Evolutionary conservation across 92 coral and sea anemone genomes (phyloP), one percentile per base, ranked within the genome.

Genomic region (Porites lobata): DNA sequence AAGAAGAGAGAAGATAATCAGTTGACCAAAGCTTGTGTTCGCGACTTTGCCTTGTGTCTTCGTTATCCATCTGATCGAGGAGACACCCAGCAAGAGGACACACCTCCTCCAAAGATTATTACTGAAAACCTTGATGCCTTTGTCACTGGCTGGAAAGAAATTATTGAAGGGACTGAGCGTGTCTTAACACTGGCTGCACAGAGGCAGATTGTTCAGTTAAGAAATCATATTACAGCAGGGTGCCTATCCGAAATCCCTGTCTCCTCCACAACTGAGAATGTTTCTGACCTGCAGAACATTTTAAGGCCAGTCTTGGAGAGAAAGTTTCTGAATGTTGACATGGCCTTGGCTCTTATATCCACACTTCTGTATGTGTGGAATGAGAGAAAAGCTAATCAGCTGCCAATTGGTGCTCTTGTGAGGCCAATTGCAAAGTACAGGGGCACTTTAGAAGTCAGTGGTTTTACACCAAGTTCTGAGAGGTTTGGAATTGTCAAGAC

Each of bases 361-460:
- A 83, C 90, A 1, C 89, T 93, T 15, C 73, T 93, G 50, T 93
- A 93, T 32, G 81, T 84, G 59, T 93, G 96, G 96, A 93, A 93
- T 83, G 96, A 93, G 63, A 76, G 89, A 62, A 85, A 56, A 77
- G 89, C 89, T 18, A 85, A 78, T 7, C 93, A 90, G 67, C 15
- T 70, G 50, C 91, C 84, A 7, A 61, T 67, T 26, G 88, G 80
- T 62, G 93, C 87, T 3, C 77, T 69, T 17, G 82, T 86, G 70
- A 66, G 86, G n/a, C 89, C 93, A 7, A 83, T 93, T 57, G 17
- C 81, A 29, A 85, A 92, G 76, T 93, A 93, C 90, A 83, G 88
- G 63, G 91, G 88, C 59, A 67, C 93, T 14, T 65, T 93, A 19
- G 96, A 93, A 78, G 82, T 88, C 12, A 62, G 77, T 47, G 86